phyloP scores from a whole-genome alignment of 2,797 vertebrate species.

The Anas bahamensis region DNA sequence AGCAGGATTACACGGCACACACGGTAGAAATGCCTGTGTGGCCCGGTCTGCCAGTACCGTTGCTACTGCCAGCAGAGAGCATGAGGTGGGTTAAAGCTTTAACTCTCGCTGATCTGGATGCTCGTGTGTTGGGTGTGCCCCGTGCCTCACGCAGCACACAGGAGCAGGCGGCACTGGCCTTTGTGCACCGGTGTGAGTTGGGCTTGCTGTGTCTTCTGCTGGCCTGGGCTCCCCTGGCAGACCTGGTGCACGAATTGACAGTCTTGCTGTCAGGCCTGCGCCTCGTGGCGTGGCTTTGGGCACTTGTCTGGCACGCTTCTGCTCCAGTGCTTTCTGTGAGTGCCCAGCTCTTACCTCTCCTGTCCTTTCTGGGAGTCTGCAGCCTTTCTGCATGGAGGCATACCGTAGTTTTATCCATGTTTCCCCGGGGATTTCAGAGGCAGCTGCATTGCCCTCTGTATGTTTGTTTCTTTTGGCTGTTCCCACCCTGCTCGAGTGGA shows the following conservation, averaged over 20 bases:
- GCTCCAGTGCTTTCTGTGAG: background rate
- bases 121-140: background rate
- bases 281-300: fast-evolving
- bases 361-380: background rate
- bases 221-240: fast-evolving
- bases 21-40: background rate
- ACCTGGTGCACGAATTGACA: fast-evolving
- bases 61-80: background rate
- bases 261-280: background rate
- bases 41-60: background rate
- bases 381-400: background rate
- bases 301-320: background rate
- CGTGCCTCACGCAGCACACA: background rate
- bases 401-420: background rate
- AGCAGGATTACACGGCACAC: background rate
- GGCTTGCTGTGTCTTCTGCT: background rate
- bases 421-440: background rate
- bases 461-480: background rate
- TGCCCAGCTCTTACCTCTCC: background rate
- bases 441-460: background rate
- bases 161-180: background rate
- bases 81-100: background rate
- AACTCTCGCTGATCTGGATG: fast-evolving
- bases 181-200: fast-evolving
- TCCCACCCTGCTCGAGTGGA: background rate